phyloP scores from a whole-genome alignment of 2,888 invertebrate genomes.

The Caenorhabditis panamensis region DNA sequence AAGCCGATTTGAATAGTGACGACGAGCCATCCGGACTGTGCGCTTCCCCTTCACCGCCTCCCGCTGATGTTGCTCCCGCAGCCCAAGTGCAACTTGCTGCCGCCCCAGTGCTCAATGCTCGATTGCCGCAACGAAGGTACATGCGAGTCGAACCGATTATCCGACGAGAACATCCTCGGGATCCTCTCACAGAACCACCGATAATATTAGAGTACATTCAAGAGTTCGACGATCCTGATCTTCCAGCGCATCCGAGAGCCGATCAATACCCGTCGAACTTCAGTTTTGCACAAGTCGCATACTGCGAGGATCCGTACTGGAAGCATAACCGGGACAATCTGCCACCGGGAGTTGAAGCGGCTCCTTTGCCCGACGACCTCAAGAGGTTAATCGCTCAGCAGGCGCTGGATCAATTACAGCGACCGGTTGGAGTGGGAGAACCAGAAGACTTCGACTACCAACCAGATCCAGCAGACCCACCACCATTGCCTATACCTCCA shows the following conservation, averaged over 20 bases:
- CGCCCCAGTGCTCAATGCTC: too few relatives aligned
- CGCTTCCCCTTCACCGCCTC: not conserved
- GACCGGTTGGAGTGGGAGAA: too few relatives aligned
- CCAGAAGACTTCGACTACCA: too few relatives aligned
- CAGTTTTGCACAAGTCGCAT: slow-evolving; percentile 1
- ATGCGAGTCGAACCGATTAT: too few relatives aligned
- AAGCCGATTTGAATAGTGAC: not conserved
- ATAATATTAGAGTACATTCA: slow-evolving; percentile 7
- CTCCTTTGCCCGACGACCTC: slow-evolving; percentile 16
- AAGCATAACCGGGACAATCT: not conserved
- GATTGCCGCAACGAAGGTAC: too few relatives aligned
- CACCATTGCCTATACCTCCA: too few relatives aligned
- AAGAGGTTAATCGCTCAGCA: too few relatives aligned
- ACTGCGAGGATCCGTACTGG: slow-evolving; percentile 27
- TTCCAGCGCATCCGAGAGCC: not conserved
- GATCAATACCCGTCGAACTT: slow-evolving; percentile 7
- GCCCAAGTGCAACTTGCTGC: too few relatives aligned
- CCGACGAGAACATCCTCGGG: not conserved
- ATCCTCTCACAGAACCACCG: slow-evolving; percentile 11
- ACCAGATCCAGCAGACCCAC: too few relatives aligned
- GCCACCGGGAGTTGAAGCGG: not conserved
- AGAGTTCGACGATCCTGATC: not conserved
- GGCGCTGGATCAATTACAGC: too few relatives aligned
- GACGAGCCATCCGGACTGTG: not conserved
- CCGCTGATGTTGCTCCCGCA: not conserved